These are phyloP conservation scores for Agrotis segetum DNA, from an alignment of 2,888 invertebrate genomes.

Conservation along the genomic window DNA sequence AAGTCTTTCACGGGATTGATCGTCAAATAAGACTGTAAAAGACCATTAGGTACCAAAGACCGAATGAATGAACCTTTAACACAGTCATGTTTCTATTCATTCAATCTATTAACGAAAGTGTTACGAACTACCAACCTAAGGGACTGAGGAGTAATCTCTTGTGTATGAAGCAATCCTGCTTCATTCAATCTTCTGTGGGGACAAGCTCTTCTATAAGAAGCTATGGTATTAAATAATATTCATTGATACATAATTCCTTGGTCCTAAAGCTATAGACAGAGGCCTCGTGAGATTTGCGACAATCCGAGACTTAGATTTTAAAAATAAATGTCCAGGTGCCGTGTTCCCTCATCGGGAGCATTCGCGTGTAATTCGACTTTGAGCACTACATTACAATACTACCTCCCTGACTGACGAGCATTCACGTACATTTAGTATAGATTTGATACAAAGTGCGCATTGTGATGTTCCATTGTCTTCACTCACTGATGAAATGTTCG, in stretches of 20 bases:
- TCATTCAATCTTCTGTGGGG: neutral
- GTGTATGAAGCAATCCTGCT: neutral
- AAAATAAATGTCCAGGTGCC: no score
- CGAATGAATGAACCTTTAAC: neutral
- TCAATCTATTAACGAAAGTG: neutral
- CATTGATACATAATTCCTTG: neutral
- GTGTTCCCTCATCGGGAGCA: no score
- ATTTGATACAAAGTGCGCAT: no score
- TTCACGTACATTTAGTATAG: no score
- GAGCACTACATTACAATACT: no score
- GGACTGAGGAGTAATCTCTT: neutral
- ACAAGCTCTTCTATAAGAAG: neutral
- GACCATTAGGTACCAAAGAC: neutral
- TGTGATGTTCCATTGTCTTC: no score
- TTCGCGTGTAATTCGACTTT: no score
- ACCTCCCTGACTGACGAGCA: no score
- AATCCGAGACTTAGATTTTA: neutral
- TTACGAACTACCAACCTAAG: neutral
- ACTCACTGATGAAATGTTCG: no score
- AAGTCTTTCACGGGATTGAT: neutral
- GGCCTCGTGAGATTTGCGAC: neutral
- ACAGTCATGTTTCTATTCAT: neutral
- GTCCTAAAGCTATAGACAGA: no score
- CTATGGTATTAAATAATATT: neutral
- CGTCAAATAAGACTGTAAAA: neutral